A percentile compares a stretch with the other conserved stretches of the same genome.
Evolutionary conservation across 2,113 vertebrate species (phyloP).

Genomic region (human): DNA sequence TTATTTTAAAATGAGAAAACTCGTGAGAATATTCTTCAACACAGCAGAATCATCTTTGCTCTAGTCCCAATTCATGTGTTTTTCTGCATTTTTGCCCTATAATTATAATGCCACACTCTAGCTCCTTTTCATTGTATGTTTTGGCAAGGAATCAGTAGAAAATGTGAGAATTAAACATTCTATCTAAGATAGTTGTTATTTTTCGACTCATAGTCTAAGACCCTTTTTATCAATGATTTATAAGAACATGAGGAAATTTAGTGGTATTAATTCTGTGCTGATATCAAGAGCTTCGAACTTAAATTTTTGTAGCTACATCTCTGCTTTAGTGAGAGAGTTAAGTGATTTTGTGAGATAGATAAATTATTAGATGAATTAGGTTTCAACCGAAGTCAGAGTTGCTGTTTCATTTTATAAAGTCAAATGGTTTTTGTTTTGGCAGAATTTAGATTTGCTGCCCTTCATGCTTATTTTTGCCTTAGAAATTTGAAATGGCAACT

Average conservation of each 20-base stretch:
- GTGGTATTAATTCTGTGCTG: background rate
- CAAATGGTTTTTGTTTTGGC: background rate
- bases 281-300: background rate
- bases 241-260: background rate
- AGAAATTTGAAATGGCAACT: constrained; percentile 31
- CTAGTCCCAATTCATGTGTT: background rate
- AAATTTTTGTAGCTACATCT: background rate
- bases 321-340: background rate
- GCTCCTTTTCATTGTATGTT: background rate
- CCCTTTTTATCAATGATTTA: background rate
- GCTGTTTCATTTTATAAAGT: background rate
- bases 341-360: background rate
- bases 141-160: background rate
- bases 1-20: constrained; percentile 16
- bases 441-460: constrained; percentile 28
- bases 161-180: constrained; percentile 3
- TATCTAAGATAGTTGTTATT: background rate
- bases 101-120: background rate
- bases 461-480: background rate
- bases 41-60: constrained; percentile 23
- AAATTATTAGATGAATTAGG: background rate
- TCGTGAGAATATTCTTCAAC: background rate
- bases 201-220: constrained; percentile 1
- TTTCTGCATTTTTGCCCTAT: constrained; percentile 3
- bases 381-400: too few relatives aligned